Conservation (phyloP, 2,888 invertebrate species). For the Erannis defoliaria region DNA sequence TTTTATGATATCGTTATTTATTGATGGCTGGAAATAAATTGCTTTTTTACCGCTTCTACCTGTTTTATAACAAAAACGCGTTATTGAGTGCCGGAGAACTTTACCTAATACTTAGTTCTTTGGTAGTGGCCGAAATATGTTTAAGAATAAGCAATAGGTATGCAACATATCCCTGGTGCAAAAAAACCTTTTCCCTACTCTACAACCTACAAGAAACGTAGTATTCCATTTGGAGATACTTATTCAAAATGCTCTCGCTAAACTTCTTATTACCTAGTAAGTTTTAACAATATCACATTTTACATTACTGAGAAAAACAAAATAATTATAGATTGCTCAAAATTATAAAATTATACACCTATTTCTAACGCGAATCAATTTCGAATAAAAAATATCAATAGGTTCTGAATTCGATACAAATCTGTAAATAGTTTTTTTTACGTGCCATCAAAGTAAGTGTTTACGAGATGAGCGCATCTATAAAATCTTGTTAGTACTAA, state of each 20-base stretch:
- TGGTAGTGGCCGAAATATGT: background rate
- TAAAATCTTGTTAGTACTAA: conserved; percentile 1
- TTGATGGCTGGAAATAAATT: conserved; percentile 33
- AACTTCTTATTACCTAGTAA: too few relatives aligned
- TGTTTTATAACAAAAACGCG: conserved; percentile 38
- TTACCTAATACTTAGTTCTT: background rate
- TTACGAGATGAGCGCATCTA: conserved; percentile 7
- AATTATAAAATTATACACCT: too few relatives aligned
- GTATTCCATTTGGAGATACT: too few relatives aligned
- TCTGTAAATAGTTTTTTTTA: conserved; percentile 6
- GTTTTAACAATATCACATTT: too few relatives aligned
- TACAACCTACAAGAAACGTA: too few relatives aligned
- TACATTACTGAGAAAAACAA: too few relatives aligned
- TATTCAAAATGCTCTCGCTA: too few relatives aligned
- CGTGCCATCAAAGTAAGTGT: conserved; percentile 14
- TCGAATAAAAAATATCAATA: background rate
- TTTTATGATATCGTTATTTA: conserved; percentile 42
- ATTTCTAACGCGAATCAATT: too few relatives aligned
- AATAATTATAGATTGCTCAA: too few relatives aligned
- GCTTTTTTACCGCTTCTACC: conserved; percentile 40
- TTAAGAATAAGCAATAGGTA: too few relatives aligned
- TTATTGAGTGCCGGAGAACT: conserved; percentile 19
- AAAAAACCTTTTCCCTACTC: background rate
- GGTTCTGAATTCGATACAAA: background rate
- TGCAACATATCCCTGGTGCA: background rate